Evolutionary conservation across 2,888 invertebrate species (phyloP).

Genomic region (Allygus modestus): DNA sequence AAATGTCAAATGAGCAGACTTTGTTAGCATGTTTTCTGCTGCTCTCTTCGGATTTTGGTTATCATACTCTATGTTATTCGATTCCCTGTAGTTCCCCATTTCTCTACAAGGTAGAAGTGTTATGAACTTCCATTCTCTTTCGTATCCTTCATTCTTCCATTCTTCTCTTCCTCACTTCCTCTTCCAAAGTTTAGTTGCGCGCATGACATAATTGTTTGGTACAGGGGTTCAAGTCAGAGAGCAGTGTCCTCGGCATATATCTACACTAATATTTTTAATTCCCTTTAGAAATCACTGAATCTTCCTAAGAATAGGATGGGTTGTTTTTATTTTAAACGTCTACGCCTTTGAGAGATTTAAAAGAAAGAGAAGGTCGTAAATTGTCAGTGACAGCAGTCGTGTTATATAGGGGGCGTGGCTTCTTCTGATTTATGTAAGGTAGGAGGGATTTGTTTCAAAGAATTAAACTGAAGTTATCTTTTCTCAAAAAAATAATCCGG

Average conservation of each 20-base stretch:
- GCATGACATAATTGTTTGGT: neutral
- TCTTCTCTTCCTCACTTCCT: neutral
- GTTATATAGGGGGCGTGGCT: constrained; percentile 16
- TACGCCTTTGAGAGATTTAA: neutral
- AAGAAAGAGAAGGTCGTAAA: neutral
- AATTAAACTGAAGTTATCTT: neutral
- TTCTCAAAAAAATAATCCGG: neutral
- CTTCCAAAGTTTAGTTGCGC: neutral
- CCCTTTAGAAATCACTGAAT: neutral
- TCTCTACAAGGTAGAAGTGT: neutral
- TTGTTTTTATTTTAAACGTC: neutral
- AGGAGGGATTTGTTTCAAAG: constrained; percentile 17
- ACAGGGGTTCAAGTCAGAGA: neutral
- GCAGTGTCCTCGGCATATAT: neutral
- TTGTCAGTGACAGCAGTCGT: neutral
- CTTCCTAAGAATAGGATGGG: neutral
- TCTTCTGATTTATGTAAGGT: constrained; percentile 20
- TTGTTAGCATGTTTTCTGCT: too few relatives aligned
- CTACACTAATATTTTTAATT: neutral
- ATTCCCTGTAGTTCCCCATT: neutral
- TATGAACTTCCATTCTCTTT: neutral
- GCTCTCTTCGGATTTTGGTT: too few relatives aligned
- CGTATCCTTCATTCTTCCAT: neutral
- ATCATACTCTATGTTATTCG: neutral
- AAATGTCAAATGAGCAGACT: too few relatives aligned